Evolutionary conservation across 2,888 invertebrate genomes (phyloP).

Genomic region (Chrysolina americana): DNA sequence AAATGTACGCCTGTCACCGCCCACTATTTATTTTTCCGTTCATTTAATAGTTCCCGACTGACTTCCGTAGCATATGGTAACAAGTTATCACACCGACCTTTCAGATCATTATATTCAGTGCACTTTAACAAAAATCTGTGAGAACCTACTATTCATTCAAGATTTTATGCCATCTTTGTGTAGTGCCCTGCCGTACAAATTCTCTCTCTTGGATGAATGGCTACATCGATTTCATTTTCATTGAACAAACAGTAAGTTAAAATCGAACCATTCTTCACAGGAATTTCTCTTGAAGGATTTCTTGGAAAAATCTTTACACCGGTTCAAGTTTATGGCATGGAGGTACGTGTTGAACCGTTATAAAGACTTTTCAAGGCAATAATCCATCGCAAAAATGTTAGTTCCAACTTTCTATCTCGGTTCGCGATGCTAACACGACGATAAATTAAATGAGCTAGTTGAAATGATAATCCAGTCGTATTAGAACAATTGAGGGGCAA

Average conservation of each 20-base stretch:
- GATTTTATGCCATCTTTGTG: neutral
- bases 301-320: constrained; percentile 27
- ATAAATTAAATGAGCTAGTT: constrained; percentile 33
- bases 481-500: neutral
- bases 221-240: constrained; percentile 29
- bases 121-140: no score
- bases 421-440: constrained; percentile 33
- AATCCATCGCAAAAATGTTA: constrained; percentile 35
- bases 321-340: constrained; percentile 25
- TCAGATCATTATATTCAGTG: no score
- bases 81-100: no score
- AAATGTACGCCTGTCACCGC: no score
- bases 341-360: constrained; percentile 33
- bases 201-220: constrained; percentile 1
- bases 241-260: constrained; percentile 19
- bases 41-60: no score
- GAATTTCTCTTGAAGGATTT: constrained; percentile 29
- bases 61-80: no score
- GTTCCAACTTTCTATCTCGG: constrained; percentile 41
- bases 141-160: no score
- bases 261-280: constrained; percentile 19
- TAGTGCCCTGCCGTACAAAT: neutral
- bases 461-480: constrained; percentile 33
- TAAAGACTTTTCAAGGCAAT: constrained; percentile 30
- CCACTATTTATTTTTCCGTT: no score